Evolutionary conservation across 2,113 vertebrate species (phyloP).

Genomic region (Scolopax mira): DNA sequence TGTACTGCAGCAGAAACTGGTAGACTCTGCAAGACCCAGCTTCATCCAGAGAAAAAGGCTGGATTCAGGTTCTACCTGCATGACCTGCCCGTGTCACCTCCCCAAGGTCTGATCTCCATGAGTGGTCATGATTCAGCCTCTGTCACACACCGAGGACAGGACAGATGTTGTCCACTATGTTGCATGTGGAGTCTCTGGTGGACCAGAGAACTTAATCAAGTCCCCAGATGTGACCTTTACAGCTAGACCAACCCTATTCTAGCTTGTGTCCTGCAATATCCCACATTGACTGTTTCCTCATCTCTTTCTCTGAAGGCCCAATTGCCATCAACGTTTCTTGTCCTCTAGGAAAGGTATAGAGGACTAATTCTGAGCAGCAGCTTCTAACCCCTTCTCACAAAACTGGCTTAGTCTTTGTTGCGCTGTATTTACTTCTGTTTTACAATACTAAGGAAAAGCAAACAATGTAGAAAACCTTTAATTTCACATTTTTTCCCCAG

Average conservation of each 20-base stretch:
- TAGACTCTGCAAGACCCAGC: background rate
- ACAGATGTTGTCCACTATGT: background rate
- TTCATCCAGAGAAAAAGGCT: background rate
- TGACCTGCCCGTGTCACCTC: background rate
- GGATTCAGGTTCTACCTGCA: background rate
- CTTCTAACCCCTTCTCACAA: background rate
- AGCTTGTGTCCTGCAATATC: background rate
- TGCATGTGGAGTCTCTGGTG: background rate
- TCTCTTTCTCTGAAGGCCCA: background rate
- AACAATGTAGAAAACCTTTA: constrained; percentile 71
- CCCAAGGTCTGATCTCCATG: background rate
- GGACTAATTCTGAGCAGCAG: background rate
- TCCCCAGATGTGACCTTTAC: background rate
- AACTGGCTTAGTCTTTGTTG: background rate
- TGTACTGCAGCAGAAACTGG: background rate
- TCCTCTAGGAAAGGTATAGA: background rate
- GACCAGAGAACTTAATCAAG: background rate
- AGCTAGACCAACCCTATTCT: background rate
- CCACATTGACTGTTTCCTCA: background rate
- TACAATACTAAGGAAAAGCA: constrained; percentile 68
- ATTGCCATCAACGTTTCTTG: background rate
- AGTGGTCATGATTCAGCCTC: background rate
- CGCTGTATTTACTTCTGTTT: constrained; percentile 32
- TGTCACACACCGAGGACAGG: background rate
- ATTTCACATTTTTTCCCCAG: constrained; percentile 62